Percentiles rank a stretch among this genome's conserved stretches.
Evolutionary conservation across 2,797 vertebrate genomes (phyloP).

Genomic region (Amblyraja radiata): DNA sequence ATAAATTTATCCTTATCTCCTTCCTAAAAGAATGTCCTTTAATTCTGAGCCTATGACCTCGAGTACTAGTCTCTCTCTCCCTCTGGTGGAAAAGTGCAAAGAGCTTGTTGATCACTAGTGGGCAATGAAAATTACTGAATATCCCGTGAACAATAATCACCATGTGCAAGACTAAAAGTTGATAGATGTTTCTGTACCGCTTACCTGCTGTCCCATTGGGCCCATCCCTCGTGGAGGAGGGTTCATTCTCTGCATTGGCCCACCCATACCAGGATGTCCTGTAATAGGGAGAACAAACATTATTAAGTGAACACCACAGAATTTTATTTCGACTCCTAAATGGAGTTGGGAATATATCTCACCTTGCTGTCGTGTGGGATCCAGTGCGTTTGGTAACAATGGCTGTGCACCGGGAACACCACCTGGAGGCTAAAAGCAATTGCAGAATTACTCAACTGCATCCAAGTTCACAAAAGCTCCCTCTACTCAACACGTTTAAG

Average conservation of each 20-base stretch:
- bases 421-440: conserved; percentile 72
- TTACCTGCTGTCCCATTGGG: conserved; percentile 95
- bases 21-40: too few species aligned
- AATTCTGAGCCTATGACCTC: too few species aligned
- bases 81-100: too few species aligned
- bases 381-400: conserved; percentile 92
- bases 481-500: too few species aligned
- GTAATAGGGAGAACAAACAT: conserved; percentile 40
- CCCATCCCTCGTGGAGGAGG: conserved; percentile 89
- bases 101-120: background rate
- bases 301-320: background rate
- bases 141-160: background rate
- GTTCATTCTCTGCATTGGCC: conserved; percentile 97
- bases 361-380: conserved; percentile 96
- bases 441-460: background rate
- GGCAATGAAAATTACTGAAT: background rate
- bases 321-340: background rate
- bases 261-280: conserved; percentile 86
- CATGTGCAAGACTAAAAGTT: background rate
- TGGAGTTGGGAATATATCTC: conserved; percentile 34
- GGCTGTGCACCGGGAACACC: conserved; percentile 92
- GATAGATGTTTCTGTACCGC: background rate
- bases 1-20: too few species aligned
- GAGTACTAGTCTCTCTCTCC: too few species aligned
- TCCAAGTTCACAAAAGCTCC: background rate